Evolutionary conservation across 1,140 invertebrate species (phyloP).

Genomic region (Anastrepha obliqua): DNA sequence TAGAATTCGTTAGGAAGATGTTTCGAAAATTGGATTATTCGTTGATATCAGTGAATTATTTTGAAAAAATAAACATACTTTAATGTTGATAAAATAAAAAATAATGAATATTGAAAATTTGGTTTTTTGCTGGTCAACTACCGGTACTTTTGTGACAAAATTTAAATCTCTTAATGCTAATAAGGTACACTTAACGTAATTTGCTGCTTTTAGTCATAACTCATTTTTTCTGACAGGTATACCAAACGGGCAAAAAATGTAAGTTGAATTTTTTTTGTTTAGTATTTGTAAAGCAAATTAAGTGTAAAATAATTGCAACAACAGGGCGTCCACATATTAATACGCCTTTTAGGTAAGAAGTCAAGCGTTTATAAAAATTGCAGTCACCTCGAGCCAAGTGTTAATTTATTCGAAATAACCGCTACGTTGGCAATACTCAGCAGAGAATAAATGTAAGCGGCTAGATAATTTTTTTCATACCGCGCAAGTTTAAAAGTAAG

Average conservation of each 20-base stretch:
- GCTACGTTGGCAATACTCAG: neutral
- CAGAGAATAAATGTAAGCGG: neutral
- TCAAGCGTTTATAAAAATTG: too few species aligned
- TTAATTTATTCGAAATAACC: neutral
- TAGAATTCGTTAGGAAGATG: too few species aligned
- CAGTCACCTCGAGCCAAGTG: neutral
- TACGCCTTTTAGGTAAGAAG: slow-evolving; percentile 7
- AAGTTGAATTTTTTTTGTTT: neutral
- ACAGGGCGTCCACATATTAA: slow-evolving; percentile 21
- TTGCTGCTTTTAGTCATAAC: neutral
- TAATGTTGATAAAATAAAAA: too few species aligned
- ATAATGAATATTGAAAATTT: too few species aligned
- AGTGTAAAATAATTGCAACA: slow-evolving; percentile 41
- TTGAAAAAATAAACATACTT: too few species aligned
- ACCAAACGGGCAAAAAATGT: neutral
- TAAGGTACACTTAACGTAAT: slow-evolving; percentile 14
- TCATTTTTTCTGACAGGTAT: neutral
- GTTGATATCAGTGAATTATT: too few species aligned
- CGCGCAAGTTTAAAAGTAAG: too few species aligned
- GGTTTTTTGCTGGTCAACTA: too few species aligned
- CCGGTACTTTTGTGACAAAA: too few species aligned
- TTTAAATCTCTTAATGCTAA: neutral
- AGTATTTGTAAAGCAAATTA: slow-evolving; percentile 12
- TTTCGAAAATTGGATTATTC: too few species aligned
- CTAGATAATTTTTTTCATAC: too few species aligned